A percentile compares a stretch with the other conserved stretches of the same genome.
These are phyloP conservation scores for Andricus quercusramuli DNA, from an alignment of 2,888 invertebrate genomes.

Conservation along the genomic window DNA sequence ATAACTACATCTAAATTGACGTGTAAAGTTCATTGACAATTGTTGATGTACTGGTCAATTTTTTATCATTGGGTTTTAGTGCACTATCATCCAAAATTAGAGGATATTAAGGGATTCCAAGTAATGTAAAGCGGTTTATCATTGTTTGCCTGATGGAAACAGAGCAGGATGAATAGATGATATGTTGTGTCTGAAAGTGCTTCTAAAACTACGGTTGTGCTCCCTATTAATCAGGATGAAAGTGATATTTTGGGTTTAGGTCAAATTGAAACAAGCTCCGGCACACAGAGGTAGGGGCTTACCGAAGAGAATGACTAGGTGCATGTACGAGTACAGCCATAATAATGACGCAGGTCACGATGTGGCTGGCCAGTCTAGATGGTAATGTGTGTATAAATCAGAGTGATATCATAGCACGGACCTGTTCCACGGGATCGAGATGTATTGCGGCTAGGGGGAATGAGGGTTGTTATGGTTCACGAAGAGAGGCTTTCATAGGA, in stretches of 20 bases:
- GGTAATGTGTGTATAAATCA: constrained; percentile 68
- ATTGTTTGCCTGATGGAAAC: not conserved
- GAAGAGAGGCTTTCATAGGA: constrained; percentile 8
- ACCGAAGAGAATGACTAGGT: not conserved
- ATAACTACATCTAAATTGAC: too few species aligned
- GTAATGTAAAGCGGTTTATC: not conserved
- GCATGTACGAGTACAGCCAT: constrained; percentile 29
- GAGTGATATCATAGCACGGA: constrained; percentile 59
- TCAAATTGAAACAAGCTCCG: constrained; percentile 9
- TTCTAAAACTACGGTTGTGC: not conserved
- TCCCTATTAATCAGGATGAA: not conserved
- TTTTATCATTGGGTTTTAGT: too few species aligned
- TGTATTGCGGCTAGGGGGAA: constrained; percentile 55
- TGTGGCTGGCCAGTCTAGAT: constrained; percentile 58
- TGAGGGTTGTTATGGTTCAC: constrained; percentile 17
- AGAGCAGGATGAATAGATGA: not conserved
- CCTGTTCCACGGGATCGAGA: constrained; percentile 62
- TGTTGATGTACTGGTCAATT: too few species aligned
- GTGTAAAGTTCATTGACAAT: too few species aligned
- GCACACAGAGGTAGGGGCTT: not conserved
- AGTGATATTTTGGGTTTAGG: constrained; percentile 9
- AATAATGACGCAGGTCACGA: constrained; percentile 58
- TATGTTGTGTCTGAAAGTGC: not conserved
- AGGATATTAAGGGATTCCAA: not conserved
- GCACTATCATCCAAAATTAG: too few species aligned